Evolutionary conservation across 2,888 invertebrate genomes (phyloP), one percentile per base, ranked within the genome.

Genomic region (Heliconius aoede): DNA sequence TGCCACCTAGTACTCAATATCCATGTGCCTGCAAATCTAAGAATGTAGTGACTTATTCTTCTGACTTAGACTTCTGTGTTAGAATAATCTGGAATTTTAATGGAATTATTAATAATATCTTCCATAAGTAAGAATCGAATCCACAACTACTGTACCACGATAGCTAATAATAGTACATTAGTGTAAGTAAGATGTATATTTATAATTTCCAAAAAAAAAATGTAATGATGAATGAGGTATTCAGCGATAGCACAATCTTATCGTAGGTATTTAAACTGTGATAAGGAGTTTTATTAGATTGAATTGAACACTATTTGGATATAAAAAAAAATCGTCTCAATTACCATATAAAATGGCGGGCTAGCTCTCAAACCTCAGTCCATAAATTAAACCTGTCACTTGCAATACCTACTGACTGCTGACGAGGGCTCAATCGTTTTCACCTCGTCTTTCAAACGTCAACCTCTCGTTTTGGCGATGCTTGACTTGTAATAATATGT

Each of bases 351-450:
- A 71, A 77, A 46, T 55, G 36, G 26, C 21, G 18, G 46, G 62
- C 40, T 46, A 69, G 30, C 74, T 51, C 61, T 75, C 55, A 71
- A 75, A 74, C 77, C 60, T 71, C 73, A 68, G 69, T 74, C 24
- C 65, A 77, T 78, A 77, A 77, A 69, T 77, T 77, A 73, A 73
- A 68, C 69, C 75, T 77, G 79, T 79, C 79, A 75, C 32, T 71
- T 40, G 64, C 79, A 74, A 69, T 58, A 74, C 72, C 7, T 15
- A 40, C 40, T 51, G 68, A 61, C 46, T 36, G 21, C 28, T 73
- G 73, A 77, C 75, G 72, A 76, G 46, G 73, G 68, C 36, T 65
- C 40, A 69, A 58, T 65, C 68, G 65, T 72, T 76, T 76, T 74
- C 73, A 73, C 74, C 55, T 64, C 69, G 69, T 69, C 69, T 69